phyloP scores from a whole-genome alignment of 2,113 vertebrate genomes.

The Phylloscopus whistleri region DNA sequence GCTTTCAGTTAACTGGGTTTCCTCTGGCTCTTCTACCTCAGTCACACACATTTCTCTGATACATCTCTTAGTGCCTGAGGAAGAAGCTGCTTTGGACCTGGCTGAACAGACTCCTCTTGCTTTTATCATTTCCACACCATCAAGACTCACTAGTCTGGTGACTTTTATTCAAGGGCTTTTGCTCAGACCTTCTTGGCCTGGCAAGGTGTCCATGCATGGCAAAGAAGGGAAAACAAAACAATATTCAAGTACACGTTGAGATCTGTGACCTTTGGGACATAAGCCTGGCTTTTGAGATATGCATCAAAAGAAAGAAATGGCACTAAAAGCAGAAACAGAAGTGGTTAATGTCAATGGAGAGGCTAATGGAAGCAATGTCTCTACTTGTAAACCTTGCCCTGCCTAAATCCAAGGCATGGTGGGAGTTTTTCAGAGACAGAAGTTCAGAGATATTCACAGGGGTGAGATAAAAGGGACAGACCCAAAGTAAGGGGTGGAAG shows the following conservation, averaged over 20 bases:
- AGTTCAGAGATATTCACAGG: neutral
- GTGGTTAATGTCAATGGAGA: neutral
- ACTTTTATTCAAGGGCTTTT: neutral
- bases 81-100: neutral
- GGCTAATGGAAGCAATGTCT: neutral
- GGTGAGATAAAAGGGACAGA: neutral
- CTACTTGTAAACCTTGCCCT: neutral
- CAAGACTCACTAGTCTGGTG: neutral
- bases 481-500: neutral
- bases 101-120: neutral
- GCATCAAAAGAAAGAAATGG: neutral
- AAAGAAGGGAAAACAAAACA: neutral
- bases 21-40: neutral
- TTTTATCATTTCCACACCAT: neutral
- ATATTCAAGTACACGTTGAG: fast-evolving
- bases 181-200: neutral
- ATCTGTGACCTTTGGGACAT: neutral
- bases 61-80: neutral
- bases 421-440: neutral
- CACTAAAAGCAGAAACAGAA: neutral
- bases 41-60: neutral
- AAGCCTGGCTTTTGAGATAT: neutral
- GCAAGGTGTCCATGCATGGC: neutral
- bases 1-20: neutral
- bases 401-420: neutral